Percentiles rank a stretch among this genome's conserved stretches.
Conservation (phyloP, 1,140 invertebrate genomes). For the Zophobas morio region DNA sequence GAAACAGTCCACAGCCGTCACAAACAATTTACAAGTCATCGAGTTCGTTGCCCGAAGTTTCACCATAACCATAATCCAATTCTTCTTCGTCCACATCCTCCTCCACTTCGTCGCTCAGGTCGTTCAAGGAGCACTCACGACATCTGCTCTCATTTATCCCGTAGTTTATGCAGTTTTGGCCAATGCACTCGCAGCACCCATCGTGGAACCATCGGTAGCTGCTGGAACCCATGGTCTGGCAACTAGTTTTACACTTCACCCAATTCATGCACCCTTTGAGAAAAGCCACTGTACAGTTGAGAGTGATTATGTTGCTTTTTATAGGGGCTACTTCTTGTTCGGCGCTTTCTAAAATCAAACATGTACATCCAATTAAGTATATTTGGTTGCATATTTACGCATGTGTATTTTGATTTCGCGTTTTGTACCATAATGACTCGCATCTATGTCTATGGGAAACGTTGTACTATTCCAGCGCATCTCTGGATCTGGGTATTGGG, state of each 20-base stretch:
- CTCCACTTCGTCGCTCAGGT: slow-evolving; percentile 45
- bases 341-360: too few species aligned
- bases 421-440: not conserved
- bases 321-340: too few species aligned
- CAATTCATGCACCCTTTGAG: slow-evolving; percentile 89
- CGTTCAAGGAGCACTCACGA: slow-evolving; percentile 50
- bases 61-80: slow-evolving; percentile 17
- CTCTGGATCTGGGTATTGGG: slow-evolving; percentile 80
- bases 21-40: too few species aligned
- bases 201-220: slow-evolving; percentile 92
- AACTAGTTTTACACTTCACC: slow-evolving; percentile 85
- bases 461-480: slow-evolving; percentile 84
- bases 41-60: slow-evolving; percentile 28
- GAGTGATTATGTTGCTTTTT: not conserved
- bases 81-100: slow-evolving; percentile 53
- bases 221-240: slow-evolving; percentile 77
- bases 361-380: too few species aligned
- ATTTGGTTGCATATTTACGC: too few species aligned
- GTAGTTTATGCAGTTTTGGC: slow-evolving; percentile 89
- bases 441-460: slow-evolving; percentile 57
- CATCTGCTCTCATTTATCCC: slow-evolving; percentile 86
- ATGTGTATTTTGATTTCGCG: too few species aligned
- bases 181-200: slow-evolving; percentile 93
- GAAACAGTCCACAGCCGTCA: too few species aligned
- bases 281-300: slow-evolving; percentile 87